Evolutionary conservation across 1,140 invertebrate species (phyloP).

Genomic region (Antheraea mylitta): DNA sequence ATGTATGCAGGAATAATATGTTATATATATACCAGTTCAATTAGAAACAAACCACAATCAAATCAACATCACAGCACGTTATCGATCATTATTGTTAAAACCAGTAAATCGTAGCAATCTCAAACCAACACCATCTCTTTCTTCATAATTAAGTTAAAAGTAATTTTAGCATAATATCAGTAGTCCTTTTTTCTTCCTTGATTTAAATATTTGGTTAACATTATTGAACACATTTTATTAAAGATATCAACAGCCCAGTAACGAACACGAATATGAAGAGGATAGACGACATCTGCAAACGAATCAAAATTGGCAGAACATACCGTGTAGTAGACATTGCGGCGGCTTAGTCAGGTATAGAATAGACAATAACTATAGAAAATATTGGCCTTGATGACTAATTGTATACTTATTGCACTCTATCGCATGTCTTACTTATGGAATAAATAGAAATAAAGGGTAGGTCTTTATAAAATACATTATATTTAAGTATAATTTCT

Average conservation of each 20-base stretch:
- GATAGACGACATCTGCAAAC: conserved; percentile 46
- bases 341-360: conserved; percentile 73
- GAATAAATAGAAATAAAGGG: conserved; percentile 41
- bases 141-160: too few species aligned
- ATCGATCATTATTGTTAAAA: too few species aligned
- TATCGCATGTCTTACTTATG: conserved; percentile 51
- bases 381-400: conserved; percentile 61
- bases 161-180: too few species aligned
- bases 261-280: conserved; percentile 36
- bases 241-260: conserved; percentile 39
- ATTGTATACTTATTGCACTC: conserved; percentile 30
- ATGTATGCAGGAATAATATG: too few species aligned
- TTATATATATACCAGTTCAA: too few species aligned
- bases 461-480: conserved; percentile 34
- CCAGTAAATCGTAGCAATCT: too few species aligned
- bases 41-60: too few species aligned
- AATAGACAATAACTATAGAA: conserved; percentile 38
- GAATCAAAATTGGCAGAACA: conserved; percentile 56
- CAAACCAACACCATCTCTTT: too few species aligned
- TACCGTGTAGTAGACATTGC: conserved; percentile 63
- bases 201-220: not conserved
- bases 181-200: too few species aligned
- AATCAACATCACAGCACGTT: too few species aligned
- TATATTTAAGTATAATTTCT: not conserved
- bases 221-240: conserved; percentile 6